These are phyloP conservation scores for Dinoponera quadriceps DNA, from an alignment of 1,140 invertebrate genomes.

Conservation along the genomic window DNA sequence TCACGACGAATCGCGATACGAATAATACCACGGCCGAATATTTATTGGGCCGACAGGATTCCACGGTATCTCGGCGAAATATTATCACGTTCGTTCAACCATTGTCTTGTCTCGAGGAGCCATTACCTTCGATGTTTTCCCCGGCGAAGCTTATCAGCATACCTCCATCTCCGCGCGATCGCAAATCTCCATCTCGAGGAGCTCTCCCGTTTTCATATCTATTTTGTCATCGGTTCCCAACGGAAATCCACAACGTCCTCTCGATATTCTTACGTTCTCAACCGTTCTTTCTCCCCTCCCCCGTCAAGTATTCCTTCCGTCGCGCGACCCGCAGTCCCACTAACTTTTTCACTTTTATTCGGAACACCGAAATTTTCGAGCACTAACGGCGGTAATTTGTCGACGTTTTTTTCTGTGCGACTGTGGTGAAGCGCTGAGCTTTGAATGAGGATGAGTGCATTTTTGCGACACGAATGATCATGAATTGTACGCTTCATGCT, in stretches of 20 bases:
- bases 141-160: too few relatives aligned
- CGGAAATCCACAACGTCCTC: constrained; percentile 2
- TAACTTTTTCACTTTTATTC: neutral
- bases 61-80: constrained; percentile 19
- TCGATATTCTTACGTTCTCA: neutral
- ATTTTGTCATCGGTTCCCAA: constrained; percentile 3
- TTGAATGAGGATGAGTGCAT: neutral
- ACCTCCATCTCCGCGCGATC: constrained; percentile 6
- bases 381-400: neutral
- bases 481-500: neutral
- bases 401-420: neutral
- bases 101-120: constrained; percentile 2
- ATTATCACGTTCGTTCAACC: constrained; percentile 22
- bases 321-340: neutral
- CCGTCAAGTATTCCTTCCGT: neutral
- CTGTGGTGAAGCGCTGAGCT: neutral
- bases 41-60: constrained; percentile 34
- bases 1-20: constrained; percentile 24
- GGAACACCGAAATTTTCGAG: neutral
- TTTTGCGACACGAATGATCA: neutral
- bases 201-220: constrained; percentile 4
- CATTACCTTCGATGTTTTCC: constrained; percentile 21
- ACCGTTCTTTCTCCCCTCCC: neutral
- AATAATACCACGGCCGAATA: constrained; percentile 45
- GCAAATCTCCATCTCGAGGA: constrained; percentile 29